Conservation (phyloP, 2,888 invertebrate genomes). For the Drosophila atripex region DNA sequence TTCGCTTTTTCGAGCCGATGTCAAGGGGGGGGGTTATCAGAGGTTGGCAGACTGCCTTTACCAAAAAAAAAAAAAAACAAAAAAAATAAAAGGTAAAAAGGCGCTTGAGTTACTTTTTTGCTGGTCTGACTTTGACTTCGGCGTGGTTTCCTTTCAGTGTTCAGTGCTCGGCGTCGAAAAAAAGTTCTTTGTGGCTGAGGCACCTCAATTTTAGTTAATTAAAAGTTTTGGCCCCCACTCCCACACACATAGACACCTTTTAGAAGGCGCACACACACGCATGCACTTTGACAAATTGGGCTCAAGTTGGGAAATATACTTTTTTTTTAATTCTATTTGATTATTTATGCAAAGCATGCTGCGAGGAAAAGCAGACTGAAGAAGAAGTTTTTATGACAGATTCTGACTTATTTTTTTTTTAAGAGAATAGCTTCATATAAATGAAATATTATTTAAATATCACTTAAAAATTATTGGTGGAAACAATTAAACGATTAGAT, state of each 20-base stretch:
- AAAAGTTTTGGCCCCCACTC: constrained; percentile 51
- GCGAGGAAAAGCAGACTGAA: not conserved
- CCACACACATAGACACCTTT: not conserved
- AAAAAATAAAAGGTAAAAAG: too few species aligned
- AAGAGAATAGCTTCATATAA: too few species aligned
- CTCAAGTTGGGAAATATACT: not conserved
- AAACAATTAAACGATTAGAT: too few species aligned
- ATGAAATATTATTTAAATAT: too few species aligned
- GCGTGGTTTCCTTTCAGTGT: constrained; percentile 12
- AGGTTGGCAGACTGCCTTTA: not conserved
- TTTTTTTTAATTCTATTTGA: too few species aligned
- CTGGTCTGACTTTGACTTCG: constrained; percentile 11
- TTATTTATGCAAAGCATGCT: too few species aligned
- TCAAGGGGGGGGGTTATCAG: not conserved
- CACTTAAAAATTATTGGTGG: too few species aligned
- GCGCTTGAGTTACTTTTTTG: constrained; percentile 13
- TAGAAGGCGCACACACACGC: not conserved
- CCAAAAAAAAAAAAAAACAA: constrained; percentile 24
- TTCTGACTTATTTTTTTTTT: too few species aligned
- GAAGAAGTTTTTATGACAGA: too few species aligned
- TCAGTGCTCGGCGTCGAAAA: constrained; percentile 14
- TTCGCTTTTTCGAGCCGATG: constrained; percentile 8
- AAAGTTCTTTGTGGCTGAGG: constrained; percentile 45
- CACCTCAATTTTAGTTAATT: constrained; percentile 67
- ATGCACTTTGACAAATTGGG: not conserved